A percentile compares a stretch with the other conserved stretches of the same genome.
These are phyloP conservation scores for Tipula helvola DNA, from an alignment of 2,888 invertebrate species.

Conservation along the genomic window DNA sequence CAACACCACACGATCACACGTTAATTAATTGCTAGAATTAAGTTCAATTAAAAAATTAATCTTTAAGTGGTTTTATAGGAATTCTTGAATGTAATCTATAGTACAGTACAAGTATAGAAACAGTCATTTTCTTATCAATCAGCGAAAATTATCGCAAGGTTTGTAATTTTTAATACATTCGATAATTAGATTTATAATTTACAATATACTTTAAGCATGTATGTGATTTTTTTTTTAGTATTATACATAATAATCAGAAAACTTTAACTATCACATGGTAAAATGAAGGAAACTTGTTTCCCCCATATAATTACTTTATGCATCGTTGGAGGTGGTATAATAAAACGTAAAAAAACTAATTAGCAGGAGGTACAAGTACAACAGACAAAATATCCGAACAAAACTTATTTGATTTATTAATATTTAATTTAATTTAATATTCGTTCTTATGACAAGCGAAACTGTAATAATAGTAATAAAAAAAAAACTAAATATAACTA, in stretches of 20 bases:
- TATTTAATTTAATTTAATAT: neutral
- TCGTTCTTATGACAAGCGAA: neutral
- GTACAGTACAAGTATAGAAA: neutral
- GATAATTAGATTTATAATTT: neutral
- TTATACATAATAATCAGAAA: neutral
- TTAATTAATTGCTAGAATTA: neutral
- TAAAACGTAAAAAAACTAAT: neutral
- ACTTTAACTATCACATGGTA: neutral
- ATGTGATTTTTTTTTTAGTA: neutral
- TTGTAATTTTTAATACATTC: neutral
- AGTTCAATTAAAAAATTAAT: neutral
- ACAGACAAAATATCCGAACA: neutral
- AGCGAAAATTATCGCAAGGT: neutral
- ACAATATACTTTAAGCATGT: neutral
- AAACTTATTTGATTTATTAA: neutral
- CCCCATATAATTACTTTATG: neutral
- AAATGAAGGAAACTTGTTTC: neutral
- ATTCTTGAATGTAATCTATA: neutral
- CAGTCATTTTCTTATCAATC: neutral
- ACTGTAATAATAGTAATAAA: neutral
- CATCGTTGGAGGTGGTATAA: neutral
- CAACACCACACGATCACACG: neutral
- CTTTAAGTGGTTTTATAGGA: neutral
- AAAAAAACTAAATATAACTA: neutral
- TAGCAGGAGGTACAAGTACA: neutral